Evolutionary conservation across 2,113 vertebrate species (phyloP), one percentile per base, ranked within the genome.

Genomic region (Tetrao urogallus): DNA sequence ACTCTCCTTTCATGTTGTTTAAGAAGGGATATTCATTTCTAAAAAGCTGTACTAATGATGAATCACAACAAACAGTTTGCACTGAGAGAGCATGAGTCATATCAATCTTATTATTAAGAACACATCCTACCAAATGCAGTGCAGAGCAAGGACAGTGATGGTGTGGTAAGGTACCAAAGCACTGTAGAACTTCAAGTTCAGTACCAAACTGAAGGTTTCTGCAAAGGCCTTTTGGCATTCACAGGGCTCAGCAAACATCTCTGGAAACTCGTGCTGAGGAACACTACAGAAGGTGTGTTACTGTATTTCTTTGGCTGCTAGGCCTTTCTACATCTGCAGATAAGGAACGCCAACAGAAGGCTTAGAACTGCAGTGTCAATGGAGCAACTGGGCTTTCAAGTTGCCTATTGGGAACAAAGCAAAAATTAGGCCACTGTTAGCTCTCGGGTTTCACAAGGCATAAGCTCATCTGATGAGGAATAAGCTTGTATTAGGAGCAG

Each of bases 401-500:
- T 3, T 66, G 57, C 38, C 63, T 66, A 38, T n/a, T 1, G 63
- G 47, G 42, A 82, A 30, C 16, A 47, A 63, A 74, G 50, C 19
- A 64, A 66, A 94, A 80, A 42, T 6, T 66, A 92, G 65, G 47
- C 25, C 50, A 67, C 0, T 6, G 13, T 66, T 65, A 50, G 56
- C 34, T 74, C 72, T 60, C 0, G 3, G 63, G 43, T 84, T 89
- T 52, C 74, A 57, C 16, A 70, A 63, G 48, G 65, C 47, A 24
- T 3, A 80, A 88, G 18, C 15, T 56, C 50, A 11, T 12, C n/a
- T 82, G 47, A 88, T 40, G 20, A 81, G 47, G 34, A 96, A 78
- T 24, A 82, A 24, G 65, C 11, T 36, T 0, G 0, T 17, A 30
- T 28, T n/a, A 65, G 0, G 43, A 13, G 36, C 25, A 38, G 20